These are phyloP conservation scores for Chloropsis cyanopogon DNA, from an alignment of 2,113 vertebrate genomes.

Conservation along the genomic window DNA sequence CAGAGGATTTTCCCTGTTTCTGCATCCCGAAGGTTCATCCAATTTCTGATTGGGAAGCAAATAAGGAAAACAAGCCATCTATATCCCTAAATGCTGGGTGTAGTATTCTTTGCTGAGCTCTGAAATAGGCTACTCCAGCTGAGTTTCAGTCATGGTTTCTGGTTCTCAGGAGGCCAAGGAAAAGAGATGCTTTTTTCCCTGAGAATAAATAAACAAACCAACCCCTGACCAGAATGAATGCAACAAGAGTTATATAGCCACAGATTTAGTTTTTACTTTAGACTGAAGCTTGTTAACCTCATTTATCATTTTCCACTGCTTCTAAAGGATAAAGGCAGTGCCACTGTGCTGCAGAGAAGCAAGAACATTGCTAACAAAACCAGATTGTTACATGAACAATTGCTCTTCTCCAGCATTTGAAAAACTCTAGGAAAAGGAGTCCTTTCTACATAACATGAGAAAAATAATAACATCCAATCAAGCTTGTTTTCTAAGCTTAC, in stretches of 20 bases:
- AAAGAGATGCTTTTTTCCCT: background rate
- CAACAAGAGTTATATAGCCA: background rate
- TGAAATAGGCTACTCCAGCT: background rate
- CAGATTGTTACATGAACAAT: background rate
- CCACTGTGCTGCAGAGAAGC: background rate
- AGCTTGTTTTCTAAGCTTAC: background rate
- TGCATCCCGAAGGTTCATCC: conserved; percentile 99
- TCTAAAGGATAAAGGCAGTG: background rate
- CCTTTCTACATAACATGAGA: background rate
- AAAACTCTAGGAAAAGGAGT: background rate
- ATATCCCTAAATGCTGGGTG: background rate
- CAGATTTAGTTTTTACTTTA: background rate
- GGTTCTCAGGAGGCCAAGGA: background rate
- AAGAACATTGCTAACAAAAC: background rate
- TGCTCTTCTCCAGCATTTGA: background rate
- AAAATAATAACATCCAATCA: background rate
- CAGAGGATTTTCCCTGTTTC: conserved; percentile 97
- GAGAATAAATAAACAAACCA: conserved; percentile 6
- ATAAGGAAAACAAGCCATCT: conserved; percentile 68
- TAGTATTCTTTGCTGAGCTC: background rate
- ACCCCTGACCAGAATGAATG: background rate
- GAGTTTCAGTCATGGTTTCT: background rate
- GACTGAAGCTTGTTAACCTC: conserved; percentile 1
- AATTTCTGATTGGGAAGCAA: conserved; percentile 81
- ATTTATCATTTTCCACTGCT: conserved; percentile 1